Percentiles rank a stretch among this genome's conserved stretches.
These are phyloP conservation scores for Actinemys pallida DNA, from an alignment of 2,113 vertebrate species.

Conservation along the genomic window DNA sequence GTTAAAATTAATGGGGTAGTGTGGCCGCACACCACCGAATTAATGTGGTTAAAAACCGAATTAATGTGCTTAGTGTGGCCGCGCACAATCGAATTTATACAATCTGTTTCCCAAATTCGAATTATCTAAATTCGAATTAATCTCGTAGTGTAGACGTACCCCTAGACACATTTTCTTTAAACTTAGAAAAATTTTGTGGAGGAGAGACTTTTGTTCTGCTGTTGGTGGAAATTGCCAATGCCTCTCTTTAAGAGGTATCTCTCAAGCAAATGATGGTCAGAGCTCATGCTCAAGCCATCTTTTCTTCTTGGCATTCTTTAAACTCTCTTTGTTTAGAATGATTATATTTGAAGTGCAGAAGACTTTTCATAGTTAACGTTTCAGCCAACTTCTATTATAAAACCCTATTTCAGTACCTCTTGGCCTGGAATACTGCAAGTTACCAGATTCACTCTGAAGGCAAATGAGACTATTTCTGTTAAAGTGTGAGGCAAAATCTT, in stretches of 20 bases:
- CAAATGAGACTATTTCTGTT: not conserved
- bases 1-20: too few relatives aligned
- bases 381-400: not conserved
- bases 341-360: not conserved
- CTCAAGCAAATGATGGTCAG: not conserved
- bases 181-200: not conserved
- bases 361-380: not conserved
- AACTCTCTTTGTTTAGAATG: not conserved
- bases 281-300: not conserved
- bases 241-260: not conserved
- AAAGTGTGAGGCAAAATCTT: not conserved
- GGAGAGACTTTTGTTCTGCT: not conserved
- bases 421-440: not conserved
- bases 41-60: too few relatives aligned
- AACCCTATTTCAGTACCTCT: not conserved
- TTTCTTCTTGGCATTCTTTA: not conserved
- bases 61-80: too few relatives aligned
- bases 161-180: constrained; percentile 43
- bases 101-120: too few relatives aligned
- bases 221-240: not conserved
- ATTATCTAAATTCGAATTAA: too few relatives aligned
- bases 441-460: not conserved
- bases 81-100: too few relatives aligned
- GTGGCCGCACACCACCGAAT: too few relatives aligned
- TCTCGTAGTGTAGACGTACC: too few relatives aligned